phyloP scores from a whole-genome alignment of 2,797 vertebrate species.

The Kryptopterus vitreolus region DNA sequence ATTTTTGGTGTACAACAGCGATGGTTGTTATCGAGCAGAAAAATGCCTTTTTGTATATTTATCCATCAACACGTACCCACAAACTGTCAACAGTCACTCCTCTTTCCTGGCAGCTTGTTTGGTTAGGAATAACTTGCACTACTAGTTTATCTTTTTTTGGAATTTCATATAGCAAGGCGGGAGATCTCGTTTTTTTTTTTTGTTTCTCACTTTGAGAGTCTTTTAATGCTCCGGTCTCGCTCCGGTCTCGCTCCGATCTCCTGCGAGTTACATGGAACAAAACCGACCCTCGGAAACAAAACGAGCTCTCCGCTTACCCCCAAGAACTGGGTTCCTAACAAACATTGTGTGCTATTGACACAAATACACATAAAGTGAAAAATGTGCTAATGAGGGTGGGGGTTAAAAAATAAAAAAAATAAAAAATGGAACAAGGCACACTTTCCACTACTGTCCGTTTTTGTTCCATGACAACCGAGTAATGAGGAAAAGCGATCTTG shows the following conservation, averaged over 20 bases:
- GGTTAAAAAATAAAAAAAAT: constrained; percentile 13
- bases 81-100: constrained; percentile 21
- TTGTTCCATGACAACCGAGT: constrained; percentile 76
- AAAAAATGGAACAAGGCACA: constrained; percentile 72
- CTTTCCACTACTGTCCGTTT: constrained; percentile 69
- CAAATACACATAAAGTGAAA: constrained; percentile 69
- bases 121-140: constrained; percentile 1
- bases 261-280: too few species aligned
- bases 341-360: constrained; percentile 44
- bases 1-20: background rate
- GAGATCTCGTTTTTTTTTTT: background rate
- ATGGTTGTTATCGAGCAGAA: too few species aligned
- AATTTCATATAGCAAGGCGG: constrained; percentile 5
- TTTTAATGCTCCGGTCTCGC: background rate
- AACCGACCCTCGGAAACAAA: constrained; percentile 1
- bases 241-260: too few species aligned
- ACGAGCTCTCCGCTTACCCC: constrained; percentile 9
- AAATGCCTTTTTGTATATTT: background rate
- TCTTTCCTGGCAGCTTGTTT: constrained; percentile 11
- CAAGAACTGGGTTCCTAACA: constrained; percentile 21
- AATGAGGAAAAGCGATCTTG: constrained; percentile 83
- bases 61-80: background rate
- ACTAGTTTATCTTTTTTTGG: background rate
- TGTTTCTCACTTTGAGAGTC: background rate
- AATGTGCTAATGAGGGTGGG: constrained; percentile 72